These are phyloP conservation scores for Netelia fuscicornis DNA, from an alignment of 2,888 invertebrate genomes.

Conservation along the genomic window DNA sequence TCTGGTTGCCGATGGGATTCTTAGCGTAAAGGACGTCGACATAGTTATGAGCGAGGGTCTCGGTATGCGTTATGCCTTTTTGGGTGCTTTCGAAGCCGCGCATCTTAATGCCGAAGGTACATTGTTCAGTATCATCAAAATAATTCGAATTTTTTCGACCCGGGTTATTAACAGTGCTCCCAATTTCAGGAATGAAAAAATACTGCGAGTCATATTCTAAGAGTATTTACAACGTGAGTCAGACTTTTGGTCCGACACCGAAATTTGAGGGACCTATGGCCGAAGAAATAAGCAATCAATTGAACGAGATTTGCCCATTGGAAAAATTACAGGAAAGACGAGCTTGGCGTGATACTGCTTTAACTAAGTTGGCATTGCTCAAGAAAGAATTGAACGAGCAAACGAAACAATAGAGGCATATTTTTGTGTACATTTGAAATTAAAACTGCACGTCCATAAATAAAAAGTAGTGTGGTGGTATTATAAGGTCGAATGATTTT, in stretches of 20 bases:
- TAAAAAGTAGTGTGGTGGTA: too few species aligned
- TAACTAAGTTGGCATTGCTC: constrained; percentile 92
- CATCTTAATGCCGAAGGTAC: constrained; percentile 97
- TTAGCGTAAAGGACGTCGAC: constrained; percentile 95
- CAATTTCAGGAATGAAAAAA: constrained; percentile 86
- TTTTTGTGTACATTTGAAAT: not conserved
- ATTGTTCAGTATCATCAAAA: constrained; percentile 75
- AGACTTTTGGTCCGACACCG: constrained; percentile 91
- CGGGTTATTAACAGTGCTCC: not conserved
- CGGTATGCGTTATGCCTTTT: constrained; percentile 97
- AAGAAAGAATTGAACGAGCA: constrained; percentile 89
- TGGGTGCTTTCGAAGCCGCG: constrained; percentile 97
- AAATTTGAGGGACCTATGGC: constrained; percentile 90
- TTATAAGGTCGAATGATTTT: too few species aligned
- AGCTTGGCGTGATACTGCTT: constrained; percentile 93
- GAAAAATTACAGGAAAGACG: constrained; percentile 91
- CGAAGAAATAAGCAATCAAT: constrained; percentile 89
- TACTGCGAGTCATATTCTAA: constrained; percentile 88
- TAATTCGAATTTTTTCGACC: not conserved
- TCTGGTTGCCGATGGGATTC: constrained; percentile 93
- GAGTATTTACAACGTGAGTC: constrained; percentile 88
- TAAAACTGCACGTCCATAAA: not conserved
- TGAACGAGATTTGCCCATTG: constrained; percentile 91
- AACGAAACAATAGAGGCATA: constrained; percentile 31
- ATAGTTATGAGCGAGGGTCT: constrained; percentile 97